Base-by-base conservation (phyloP, 2,113 vertebrate species). In the Strix uralensis region DNA sequence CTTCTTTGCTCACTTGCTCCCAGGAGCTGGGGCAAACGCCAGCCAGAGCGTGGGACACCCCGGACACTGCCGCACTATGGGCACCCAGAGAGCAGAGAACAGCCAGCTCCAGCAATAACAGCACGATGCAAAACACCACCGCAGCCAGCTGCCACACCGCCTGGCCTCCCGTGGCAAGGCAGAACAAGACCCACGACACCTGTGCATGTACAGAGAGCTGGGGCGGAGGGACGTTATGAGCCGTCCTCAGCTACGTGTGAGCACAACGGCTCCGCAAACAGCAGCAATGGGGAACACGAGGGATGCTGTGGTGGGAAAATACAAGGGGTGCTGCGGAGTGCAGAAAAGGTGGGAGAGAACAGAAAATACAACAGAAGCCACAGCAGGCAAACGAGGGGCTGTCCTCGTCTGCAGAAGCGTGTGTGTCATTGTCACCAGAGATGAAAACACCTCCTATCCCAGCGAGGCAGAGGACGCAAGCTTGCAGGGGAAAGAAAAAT, bases 111-210 rank as follows among this genome's bases (percentile, higher is more conserved):
- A 73, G 73, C 72, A 75, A 32, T 3, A 52, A 57, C 55, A 42
- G 30, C 55, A 51, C 1, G 5, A 59, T 0, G 0, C 46, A 54
- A 23, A 79, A 9, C 57, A 36, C 30, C 32, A 16, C 2, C 0
- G 15, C n/a, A 81, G 59, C 26, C 59, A 22, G 29, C 20, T 9
- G 30, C 29, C 27, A 23, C 57, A 6, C 0, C 0, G 18, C 9
- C 1, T 2, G 0, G n/a, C 27, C 51, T 49, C 58, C 4, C 0
- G 2, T 1, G 23, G 57, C 1, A 1, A 82, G 38, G 1, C 1
- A 13, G 57, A 38, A 44, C 74, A 40, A 47, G 72, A 59, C 27
- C 17, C 9, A 49, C 3, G 11, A 74, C 15, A 88, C 15, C 49
- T 14, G 17, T 10, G 58, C 23, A 23, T 1, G 38, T 40, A 29